Evolutionary conservation across 2,888 invertebrate species (phyloP).

Genomic region (Morpho deidamia): DNA sequence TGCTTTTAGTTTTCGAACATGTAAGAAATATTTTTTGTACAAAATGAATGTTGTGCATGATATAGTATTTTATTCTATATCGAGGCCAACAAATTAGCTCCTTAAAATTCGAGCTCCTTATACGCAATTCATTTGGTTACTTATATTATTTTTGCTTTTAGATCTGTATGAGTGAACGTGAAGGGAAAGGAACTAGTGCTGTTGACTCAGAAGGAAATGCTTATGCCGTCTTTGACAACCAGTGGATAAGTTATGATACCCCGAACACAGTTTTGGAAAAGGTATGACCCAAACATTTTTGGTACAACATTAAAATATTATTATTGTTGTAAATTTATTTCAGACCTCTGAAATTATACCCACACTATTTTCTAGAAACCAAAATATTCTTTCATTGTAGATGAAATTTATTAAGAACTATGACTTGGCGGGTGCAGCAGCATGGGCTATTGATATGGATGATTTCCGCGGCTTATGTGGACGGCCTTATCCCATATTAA

Average conservation of each 20-base stretch:
- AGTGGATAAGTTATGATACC: conserved; percentile 90
- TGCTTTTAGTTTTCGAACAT: too few species aligned
- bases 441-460: conserved; percentile 86
- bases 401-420: conserved; percentile 80
- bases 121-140: too few species aligned
- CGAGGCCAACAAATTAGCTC: too few species aligned
- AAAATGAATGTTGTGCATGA: too few species aligned
- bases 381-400: conserved; percentile 42
- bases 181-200: conserved; percentile 71
- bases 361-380: too few species aligned
- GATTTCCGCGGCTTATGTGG: conserved; percentile 89
- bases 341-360: too few species aligned
- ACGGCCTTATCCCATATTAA: conserved; percentile 83
- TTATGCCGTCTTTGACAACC: conserved; percentile 82
- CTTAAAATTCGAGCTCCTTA: too few species aligned
- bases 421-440: conserved; percentile 83
- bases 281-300: conserved; percentile 48
- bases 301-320: too few species aligned
- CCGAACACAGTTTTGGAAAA: conserved; percentile 81
- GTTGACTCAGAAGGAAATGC: conserved; percentile 82
- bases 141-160: conserved; percentile 28
- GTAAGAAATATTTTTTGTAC: too few species aligned
- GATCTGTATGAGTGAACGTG: conserved; percentile 78
- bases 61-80: too few species aligned
- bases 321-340: too few species aligned